Evolutionary conservation across 2,113 vertebrate species (phyloP).

Genomic region (Nothoprocta pentlandii): DNA sequence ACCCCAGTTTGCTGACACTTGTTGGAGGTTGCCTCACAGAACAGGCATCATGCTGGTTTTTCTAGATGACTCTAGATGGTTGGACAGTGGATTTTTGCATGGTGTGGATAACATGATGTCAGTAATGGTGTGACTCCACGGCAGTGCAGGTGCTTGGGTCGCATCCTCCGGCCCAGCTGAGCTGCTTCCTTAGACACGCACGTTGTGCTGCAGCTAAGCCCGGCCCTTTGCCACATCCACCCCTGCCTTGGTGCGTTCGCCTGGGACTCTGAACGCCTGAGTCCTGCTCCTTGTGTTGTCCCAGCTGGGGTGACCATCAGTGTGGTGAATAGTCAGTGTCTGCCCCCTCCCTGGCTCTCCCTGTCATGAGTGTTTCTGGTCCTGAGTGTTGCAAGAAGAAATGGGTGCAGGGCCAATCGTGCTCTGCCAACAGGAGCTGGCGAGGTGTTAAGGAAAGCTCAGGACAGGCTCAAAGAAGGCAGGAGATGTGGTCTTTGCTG

Average conservation of each 20-base stretch:
- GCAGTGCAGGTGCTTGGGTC: background rate
- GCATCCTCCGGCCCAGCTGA: background rate
- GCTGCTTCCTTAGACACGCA: too few species aligned
- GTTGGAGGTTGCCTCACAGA: background rate
- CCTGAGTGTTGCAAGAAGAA: too few species aligned
- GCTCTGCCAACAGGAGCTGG: too few species aligned
- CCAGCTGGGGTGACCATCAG: background rate
- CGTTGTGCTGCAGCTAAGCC: background rate
- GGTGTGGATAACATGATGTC: background rate
- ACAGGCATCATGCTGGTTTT: background rate
- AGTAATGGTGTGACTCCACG: background rate
- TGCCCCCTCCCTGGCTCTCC: background rate
- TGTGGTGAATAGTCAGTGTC: background rate
- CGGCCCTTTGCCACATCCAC: background rate
- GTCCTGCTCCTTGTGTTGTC: background rate
- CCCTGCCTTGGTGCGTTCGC: background rate
- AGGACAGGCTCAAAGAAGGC: background rate
- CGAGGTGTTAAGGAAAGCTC: background rate
- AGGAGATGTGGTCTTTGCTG: background rate
- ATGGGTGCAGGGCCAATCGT: too few species aligned
- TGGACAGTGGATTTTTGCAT: background rate
- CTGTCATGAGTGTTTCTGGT: background rate
- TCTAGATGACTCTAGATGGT: background rate
- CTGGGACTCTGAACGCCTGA: background rate
- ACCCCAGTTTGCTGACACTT: background rate